Evolutionary conservation across 2,797 vertebrate genomes (phyloP).

Genomic region (Numenius phaeopus): DNA sequence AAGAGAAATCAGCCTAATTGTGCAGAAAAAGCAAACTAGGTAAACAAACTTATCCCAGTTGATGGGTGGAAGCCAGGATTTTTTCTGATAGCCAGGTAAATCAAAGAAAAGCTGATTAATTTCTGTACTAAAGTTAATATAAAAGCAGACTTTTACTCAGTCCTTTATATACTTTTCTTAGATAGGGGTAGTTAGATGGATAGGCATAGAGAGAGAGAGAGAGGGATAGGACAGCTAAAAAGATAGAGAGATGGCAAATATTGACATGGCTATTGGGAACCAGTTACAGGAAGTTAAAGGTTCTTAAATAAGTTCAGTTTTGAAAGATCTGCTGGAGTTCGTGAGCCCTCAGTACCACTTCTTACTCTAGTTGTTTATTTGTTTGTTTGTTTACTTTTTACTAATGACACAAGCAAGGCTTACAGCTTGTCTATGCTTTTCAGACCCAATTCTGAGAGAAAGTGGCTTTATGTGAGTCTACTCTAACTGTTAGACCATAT

Average conservation of each 20-base stretch:
- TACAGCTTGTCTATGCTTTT: neutral
- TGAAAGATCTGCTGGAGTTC: neutral
- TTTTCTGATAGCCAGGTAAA: neutral
- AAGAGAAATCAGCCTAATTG: neutral
- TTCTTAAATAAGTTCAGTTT: neutral
- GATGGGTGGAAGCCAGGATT: neutral
- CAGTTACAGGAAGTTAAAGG: neutral
- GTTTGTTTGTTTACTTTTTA: neutral
- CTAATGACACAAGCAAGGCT: neutral
- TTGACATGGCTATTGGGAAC: neutral
- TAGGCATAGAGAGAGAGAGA: rapidly evolving
- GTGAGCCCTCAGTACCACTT: neutral
- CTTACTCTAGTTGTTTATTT: neutral
- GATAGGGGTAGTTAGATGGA: neutral
- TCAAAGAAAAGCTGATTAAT: neutral
- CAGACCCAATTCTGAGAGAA: neutral
- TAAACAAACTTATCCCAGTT: neutral
- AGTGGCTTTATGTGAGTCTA: neutral
- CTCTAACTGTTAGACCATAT: neutral
- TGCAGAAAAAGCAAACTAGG: neutral
- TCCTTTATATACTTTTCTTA: neutral
- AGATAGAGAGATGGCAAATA: neutral
- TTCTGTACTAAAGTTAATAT: neutral
- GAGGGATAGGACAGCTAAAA: neutral
- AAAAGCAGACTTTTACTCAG: neutral